These are phyloP conservation scores for Micrasema minimum DNA, from an alignment of 1,140 invertebrate genomes.

Conservation along the genomic window DNA sequence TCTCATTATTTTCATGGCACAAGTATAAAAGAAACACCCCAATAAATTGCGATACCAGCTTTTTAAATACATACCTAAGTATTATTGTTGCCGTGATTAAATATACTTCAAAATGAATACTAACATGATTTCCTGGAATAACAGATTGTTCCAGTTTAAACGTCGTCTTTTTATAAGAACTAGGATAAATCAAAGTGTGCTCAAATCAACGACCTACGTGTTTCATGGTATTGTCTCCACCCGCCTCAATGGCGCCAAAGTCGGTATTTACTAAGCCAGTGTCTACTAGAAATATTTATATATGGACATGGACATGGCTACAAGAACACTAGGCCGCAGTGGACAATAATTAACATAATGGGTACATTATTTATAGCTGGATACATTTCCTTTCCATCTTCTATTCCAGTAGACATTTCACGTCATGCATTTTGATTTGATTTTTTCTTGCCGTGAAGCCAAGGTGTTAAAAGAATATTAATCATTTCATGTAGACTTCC, in stretches of 20 bases:
- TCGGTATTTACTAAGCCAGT: conserved; percentile 2
- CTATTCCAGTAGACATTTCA: neutral
- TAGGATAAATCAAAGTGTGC: no score
- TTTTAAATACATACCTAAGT: no score
- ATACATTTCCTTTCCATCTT: conserved; percentile 19
- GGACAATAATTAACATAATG: conserved; percentile 27
- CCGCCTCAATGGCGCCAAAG: conserved; percentile 13
- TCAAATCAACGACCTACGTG: no score
- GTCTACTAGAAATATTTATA: conserved; percentile 24
- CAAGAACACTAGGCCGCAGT: conserved; percentile 23
- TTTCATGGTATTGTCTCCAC: conserved; percentile 10
- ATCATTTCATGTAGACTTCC: no score
- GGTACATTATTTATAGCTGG: conserved; percentile 2
- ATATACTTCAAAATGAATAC: no score
- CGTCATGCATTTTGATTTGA: conserved; percentile 1
- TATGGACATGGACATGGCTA: conserved; percentile 15
- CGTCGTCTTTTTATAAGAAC: no score
- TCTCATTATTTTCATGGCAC: no score
- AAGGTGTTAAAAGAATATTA: neutral
- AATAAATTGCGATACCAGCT: no score
- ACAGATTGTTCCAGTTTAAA: no score
- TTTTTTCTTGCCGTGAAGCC: neutral
- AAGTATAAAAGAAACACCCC: no score
- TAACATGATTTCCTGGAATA: no score
- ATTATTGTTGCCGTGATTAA: no score